These are phyloP conservation scores for Silurus lanzhouensis DNA, from an alignment of 2,797 vertebrate genomes.

Conservation along the genomic window DNA sequence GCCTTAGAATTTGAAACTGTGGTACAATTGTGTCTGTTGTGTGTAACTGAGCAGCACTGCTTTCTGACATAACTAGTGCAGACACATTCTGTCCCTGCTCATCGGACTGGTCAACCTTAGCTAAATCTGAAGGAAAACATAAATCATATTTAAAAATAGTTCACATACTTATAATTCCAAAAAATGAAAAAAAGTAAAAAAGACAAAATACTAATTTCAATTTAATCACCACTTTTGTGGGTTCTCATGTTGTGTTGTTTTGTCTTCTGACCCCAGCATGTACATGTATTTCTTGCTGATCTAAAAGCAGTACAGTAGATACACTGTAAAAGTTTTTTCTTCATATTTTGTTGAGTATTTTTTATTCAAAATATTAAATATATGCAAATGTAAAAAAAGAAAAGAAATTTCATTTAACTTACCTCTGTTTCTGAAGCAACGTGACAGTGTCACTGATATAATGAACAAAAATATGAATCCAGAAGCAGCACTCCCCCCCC, in stretches of 20 bases:
- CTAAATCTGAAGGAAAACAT: slow-evolving; percentile 27
- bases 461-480: slow-evolving; percentile 71
- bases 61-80: slow-evolving; percentile 8
- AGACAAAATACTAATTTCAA: no score
- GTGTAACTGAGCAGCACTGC: slow-evolving; percentile 24
- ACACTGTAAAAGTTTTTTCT: not conserved
- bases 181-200: not conserved
- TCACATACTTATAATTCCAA: no score
- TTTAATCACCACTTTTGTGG: slow-evolving; percentile 33
- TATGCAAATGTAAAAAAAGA: not conserved
- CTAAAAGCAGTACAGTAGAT: slow-evolving; percentile 15
- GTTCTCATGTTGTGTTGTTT: slow-evolving; percentile 21
- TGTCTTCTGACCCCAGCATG: slow-evolving; percentile 28
- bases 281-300: slow-evolving; percentile 6
- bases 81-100: slow-evolving; percentile 22
- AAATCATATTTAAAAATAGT: not conserved
- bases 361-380: not conserved
- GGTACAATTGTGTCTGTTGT: slow-evolving; percentile 23
- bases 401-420: not conserved
- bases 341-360: not conserved
- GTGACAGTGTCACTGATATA: slow-evolving; percentile 63
- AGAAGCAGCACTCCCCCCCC: slow-evolving; percentile 75
- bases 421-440: slow-evolving; percentile 70
- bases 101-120: slow-evolving; percentile 17
- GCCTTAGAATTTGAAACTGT: slow-evolving; percentile 44